phyloP scores from a whole-genome alignment of 2,797 vertebrate species.

The Pipistrellus pygmaeus region DNA sequence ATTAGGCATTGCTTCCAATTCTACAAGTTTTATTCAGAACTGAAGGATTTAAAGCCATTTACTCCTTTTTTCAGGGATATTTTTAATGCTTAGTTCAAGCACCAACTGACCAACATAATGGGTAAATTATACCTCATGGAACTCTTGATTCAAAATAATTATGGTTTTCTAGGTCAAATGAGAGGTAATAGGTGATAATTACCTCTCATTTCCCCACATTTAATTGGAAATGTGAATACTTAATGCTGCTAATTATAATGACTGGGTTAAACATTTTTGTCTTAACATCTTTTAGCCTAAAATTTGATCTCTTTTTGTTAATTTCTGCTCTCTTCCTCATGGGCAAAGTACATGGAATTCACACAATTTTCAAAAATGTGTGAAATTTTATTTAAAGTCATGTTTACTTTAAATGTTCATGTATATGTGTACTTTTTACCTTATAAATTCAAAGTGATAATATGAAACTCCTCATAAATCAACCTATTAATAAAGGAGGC shows the following conservation, averaged over 20 bases:
- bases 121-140: conserved; percentile 37
- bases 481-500: neutral
- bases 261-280: neutral
- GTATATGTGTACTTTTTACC: neutral
- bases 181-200: conserved; percentile 45
- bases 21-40: neutral
- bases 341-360: neutral
- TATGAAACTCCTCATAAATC: neutral
- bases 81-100: neutral
- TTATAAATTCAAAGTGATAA: neutral
- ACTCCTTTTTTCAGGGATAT: neutral
- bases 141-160: conserved; percentile 55
- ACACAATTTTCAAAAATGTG: neutral
- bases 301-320: neutral
- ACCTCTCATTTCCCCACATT: neutral
- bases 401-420: neutral
- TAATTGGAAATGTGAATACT: conserved; percentile 39
- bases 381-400: neutral
- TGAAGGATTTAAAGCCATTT: neutral
- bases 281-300: conserved; percentile 19
- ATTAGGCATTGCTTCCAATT: neutral
- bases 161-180: conserved; percentile 46
- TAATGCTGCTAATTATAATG: conserved; percentile 55
- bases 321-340: neutral
- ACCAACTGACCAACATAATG: conserved; percentile 19